Conservation (phyloP, 53 echinoderm and acorn worm genomes). For the Echinometra lucunter region DNA sequence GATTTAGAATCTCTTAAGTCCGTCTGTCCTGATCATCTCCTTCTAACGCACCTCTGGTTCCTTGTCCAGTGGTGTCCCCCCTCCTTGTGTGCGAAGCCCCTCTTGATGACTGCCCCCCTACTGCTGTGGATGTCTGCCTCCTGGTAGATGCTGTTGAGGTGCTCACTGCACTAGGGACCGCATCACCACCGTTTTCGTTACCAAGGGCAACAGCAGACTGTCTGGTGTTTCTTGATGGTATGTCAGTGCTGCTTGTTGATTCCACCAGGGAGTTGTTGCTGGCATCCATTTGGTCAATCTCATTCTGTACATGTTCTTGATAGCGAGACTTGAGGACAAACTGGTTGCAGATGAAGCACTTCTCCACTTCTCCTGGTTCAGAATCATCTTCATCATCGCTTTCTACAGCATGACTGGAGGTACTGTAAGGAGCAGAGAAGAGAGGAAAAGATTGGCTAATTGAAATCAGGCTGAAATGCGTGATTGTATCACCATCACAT, state of each 20-base stretch:
- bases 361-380: conserved; percentile 68
- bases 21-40: conserved; percentile 33
- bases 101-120: neutral
- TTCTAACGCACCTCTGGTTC: conserved; percentile 66
- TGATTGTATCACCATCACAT: neutral
- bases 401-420: conserved; percentile 6
- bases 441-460: neutral
- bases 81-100: neutral
- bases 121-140: conserved; percentile 3
- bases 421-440: neutral
- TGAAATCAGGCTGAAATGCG: neutral
- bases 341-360: conserved; percentile 90
- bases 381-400: conserved; percentile 62
- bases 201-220: neutral
- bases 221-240: conserved; percentile 9
- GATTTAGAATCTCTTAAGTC: conserved; percentile 24
- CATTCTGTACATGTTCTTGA: conserved; percentile 80
- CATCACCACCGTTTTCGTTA: neutral
- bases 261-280: conserved; percentile 38
- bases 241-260: conserved; percentile 12
- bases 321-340: conserved; percentile 80
- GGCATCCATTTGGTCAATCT: conserved; percentile 73
- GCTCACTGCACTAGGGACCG: neutral
- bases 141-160: conserved; percentile 37
- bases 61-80: conserved; percentile 3